Conservation (phyloP, 2,888 invertebrate genomes). For the Lagria hirta region DNA sequence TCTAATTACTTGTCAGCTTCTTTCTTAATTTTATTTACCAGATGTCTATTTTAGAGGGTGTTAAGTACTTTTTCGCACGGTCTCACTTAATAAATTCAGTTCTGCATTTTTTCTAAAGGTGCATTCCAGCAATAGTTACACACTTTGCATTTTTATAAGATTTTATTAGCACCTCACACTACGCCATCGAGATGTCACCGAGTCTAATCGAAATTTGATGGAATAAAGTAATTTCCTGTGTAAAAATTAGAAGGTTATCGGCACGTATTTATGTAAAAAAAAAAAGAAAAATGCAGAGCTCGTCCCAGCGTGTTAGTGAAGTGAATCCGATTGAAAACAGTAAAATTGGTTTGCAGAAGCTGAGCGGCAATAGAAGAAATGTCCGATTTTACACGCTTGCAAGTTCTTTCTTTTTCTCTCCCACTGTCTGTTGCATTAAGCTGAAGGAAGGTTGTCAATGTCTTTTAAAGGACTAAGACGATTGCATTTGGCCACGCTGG, state of each 20-base stretch:
- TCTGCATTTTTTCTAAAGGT: too few species aligned
- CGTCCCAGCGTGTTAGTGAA: slow-evolving; percentile 24
- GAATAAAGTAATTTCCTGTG: slow-evolving; percentile 17
- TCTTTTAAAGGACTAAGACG: slow-evolving; percentile 25
- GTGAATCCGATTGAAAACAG: slow-evolving; percentile 30
- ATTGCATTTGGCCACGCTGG: slow-evolving; percentile 41
- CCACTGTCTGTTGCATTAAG: slow-evolving; percentile 11
- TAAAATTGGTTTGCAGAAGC: slow-evolving; percentile 30
- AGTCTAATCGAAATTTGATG: too few species aligned
- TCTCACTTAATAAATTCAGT: too few species aligned
- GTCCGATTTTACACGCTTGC: slow-evolving; percentile 27
- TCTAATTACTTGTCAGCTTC: too few species aligned
- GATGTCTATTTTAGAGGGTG: too few species aligned
- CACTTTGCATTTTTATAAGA: too few species aligned
- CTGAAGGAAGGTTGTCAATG: slow-evolving; percentile 8
- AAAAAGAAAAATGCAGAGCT: slow-evolving; percentile 23
- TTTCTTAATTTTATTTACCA: too few species aligned
- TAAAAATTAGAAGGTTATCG: slow-evolving; percentile 21
- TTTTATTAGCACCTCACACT: too few species aligned
- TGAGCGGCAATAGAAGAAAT: slow-evolving; percentile 23
- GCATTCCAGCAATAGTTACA: too few species aligned
- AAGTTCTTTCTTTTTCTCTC: slow-evolving; percentile 21
- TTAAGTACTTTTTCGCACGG: too few species aligned
- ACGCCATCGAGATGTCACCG: too few species aligned
- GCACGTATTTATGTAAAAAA: slow-evolving; percentile 10